Base-by-base conservation (phyloP, 1,140 invertebrate genomes). In the Tribolium castaneum region DNA sequence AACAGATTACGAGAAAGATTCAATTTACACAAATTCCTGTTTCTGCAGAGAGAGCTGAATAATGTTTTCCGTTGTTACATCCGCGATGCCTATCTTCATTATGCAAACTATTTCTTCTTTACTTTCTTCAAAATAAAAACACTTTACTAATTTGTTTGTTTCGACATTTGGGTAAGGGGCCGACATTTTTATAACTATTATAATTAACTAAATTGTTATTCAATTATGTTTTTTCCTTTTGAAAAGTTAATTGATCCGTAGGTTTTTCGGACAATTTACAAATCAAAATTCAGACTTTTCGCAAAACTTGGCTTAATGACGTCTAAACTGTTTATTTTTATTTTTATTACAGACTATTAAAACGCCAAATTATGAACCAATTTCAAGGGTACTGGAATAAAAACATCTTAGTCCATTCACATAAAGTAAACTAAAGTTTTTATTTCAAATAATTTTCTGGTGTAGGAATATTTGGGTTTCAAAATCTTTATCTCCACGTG, bases 11-110 rank as follows among this genome's bases (percentile, higher is more conserved):
- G 7, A 59, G 22, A 59, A 59, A 59, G 54, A 59, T 19, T 59
- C 19, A 22, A 59, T 59, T 59, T 59, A 59, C 39, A 59, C 54
- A 59, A 59, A 59, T 59, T 30, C 54, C 54, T n/a, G 39, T 45
- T 45, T 45, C 25, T 45, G 39, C 39, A 30, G 54, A 59, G 54
- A 59, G 54, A 59, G 54, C 54, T 59, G 22, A 59, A 25, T 59
- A n/a, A 59, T 59, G 54, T 59, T 59, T 45, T 59, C 54, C 54
- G 51, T 52, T 59, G 54, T 59, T 59, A 22, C 54, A 59, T 59
- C 54, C 54, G 54, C 54, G 54, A 59, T 59, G 14, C 13, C 19
- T 25, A 25, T 59, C 54, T 59, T 59, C 54, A 59, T 59, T 59
- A 59, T 59, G 54, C 22, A 59, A 59, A 59, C 19, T 12, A 25